Percentiles rank a stretch among this genome's conserved stretches.
Conservation (phyloP, 2,797 vertebrate species). For the Loriculus beryllinus region DNA sequence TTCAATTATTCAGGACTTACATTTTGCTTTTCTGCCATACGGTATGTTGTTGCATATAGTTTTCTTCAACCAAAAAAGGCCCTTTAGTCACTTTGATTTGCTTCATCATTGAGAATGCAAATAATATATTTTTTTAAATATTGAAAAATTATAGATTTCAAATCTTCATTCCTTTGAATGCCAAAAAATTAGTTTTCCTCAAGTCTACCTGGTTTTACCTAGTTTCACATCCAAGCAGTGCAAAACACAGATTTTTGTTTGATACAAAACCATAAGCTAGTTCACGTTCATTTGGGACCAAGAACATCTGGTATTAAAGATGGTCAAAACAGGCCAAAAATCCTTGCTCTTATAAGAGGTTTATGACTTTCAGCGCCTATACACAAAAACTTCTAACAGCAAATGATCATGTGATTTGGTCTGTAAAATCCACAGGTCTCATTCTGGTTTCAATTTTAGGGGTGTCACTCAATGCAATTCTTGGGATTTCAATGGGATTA, state of each 20-base stretch:
- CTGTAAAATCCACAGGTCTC: not conserved
- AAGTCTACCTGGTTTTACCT: not conserved
- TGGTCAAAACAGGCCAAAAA: not conserved
- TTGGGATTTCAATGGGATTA: not conserved
- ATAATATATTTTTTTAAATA: not conserved
- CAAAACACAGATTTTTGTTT: not conserved
- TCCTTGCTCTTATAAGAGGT: not conserved
- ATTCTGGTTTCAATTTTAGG: constrained; percentile 16
- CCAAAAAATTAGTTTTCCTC: not conserved
- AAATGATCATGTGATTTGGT: not conserved
- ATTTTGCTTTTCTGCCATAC: not conserved
- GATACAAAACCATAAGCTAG: not conserved
- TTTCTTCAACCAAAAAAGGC: not conserved
- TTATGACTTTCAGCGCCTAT: not conserved
- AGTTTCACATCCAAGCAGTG: not conserved
- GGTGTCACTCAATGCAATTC: not conserved
- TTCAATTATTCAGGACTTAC: not conserved
- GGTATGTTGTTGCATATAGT: not conserved
- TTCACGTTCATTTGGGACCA: not conserved
- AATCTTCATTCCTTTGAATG: not conserved
- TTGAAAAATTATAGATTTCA: not conserved
- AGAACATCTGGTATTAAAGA: not conserved
- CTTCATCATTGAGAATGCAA: not conserved
- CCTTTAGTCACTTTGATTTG: not conserved
- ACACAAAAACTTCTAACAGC: not conserved